Percentiles rank a stretch among this genome's conserved stretches.
Evolutionary conservation across 2,797 vertebrate genomes (phyloP).

Genomic region (Neopelma chrysocephalum): DNA sequence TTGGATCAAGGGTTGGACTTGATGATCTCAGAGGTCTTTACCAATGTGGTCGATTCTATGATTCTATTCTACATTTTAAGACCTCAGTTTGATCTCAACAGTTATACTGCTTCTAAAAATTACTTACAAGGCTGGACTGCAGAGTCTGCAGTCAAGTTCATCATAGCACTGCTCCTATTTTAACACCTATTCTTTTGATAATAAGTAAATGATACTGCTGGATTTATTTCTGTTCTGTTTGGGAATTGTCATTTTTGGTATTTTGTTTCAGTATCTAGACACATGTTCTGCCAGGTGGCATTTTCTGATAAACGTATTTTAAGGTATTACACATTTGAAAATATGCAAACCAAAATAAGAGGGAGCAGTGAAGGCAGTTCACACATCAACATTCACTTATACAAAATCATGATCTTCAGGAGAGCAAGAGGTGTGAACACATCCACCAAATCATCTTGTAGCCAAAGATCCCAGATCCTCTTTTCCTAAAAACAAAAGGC

Average conservation of each 20-base stretch:
- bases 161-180: background rate
- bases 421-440: background rate
- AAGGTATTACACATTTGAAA: background rate
- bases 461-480: background rate
- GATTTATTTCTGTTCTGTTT: slow-evolving; percentile 5
- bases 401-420: background rate
- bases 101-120: background rate
- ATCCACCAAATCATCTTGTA: background rate
- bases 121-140: background rate
- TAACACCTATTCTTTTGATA: background rate
- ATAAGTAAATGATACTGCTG: background rate
- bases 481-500: background rate
- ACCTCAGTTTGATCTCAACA: background rate
- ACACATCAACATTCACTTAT: background rate
- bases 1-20: too few species aligned
- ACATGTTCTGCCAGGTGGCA: background rate
- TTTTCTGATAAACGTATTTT: background rate
- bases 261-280: background rate
- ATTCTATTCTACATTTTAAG: background rate
- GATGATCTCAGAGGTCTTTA: too few species aligned
- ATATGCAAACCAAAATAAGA: background rate
- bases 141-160: background rate
- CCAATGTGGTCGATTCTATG: too few species aligned
- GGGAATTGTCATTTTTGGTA: background rate
- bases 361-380: background rate